A percentile compares a stretch with the other conserved stretches of the same genome.
phyloP scores from a whole-genome alignment of 2,888 invertebrate species.

The Aspidapion aeneum region DNA sequence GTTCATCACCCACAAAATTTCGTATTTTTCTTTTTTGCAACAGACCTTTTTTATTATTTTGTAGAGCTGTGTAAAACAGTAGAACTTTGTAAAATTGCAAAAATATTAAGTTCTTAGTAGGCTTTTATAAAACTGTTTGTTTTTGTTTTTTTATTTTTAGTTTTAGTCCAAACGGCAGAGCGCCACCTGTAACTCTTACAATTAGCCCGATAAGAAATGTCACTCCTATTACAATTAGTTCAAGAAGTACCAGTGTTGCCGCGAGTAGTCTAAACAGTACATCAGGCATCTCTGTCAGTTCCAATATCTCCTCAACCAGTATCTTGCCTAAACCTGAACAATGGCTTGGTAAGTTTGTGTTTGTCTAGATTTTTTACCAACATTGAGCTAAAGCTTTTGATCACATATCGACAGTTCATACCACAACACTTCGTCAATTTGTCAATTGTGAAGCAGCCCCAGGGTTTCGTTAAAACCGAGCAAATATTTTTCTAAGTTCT shows the following conservation, averaged over 20 bases:
- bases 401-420: too few relatives aligned
- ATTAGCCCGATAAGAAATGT: slow-evolving; percentile 5
- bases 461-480: too few relatives aligned
- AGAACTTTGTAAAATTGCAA: too few relatives aligned
- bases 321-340: slow-evolving; percentile 75
- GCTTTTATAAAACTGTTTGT: too few relatives aligned
- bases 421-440: too few relatives aligned
- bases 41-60: neutral
- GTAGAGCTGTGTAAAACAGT: neutral
- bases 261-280: neutral
- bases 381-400: too few relatives aligned
- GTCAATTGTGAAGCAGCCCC: too few relatives aligned
- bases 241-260: slow-evolving; percentile 21
- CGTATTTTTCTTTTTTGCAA: neutral
- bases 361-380: too few relatives aligned
- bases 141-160: too few relatives aligned
- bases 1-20: neutral
- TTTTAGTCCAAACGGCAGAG: slow-evolving; percentile 16
- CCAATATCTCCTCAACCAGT: slow-evolving; percentile 19
- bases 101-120: too few relatives aligned
- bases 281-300: neutral
- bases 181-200: neutral
- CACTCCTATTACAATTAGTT: slow-evolving; percentile 20
- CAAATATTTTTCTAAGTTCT: too few relatives aligned
- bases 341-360: slow-evolving; percentile 59